Percentiles rank a stretch among this genome's conserved stretches.
These are phyloP conservation scores for Heliocidaris tuberculata DNA, from an alignment of 35 echinoderm and acorn worm species.

Conservation along the genomic window DNA sequence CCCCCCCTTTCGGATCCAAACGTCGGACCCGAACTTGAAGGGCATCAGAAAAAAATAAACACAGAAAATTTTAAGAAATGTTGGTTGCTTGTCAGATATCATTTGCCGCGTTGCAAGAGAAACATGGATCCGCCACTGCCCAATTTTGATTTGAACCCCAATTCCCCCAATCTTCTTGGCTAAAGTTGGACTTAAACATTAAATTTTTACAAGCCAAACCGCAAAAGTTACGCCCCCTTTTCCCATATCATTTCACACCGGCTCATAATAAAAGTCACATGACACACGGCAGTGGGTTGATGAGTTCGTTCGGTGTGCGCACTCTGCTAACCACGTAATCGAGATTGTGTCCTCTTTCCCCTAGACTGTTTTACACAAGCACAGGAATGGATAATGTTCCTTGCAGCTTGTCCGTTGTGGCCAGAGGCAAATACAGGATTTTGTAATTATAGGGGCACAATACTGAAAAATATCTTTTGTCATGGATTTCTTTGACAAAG, in stretches of 20 bases:
- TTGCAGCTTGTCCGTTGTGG: neutral
- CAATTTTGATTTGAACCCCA: neutral
- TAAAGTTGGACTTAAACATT: neutral
- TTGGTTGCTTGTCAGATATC: too few species aligned
- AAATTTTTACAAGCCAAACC: neutral
- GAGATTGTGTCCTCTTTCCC: neutral
- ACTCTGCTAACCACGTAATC: neutral
- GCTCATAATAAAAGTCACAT: constrained; percentile 26
- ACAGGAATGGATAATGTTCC: neutral
- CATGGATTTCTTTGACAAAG: neutral
- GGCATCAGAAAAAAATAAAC: too few species aligned
- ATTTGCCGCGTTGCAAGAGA: too few species aligned
- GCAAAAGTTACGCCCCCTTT: constrained; percentile 33
- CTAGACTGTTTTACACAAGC: neutral
- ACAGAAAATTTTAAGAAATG: too few species aligned
- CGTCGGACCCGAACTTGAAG: too few species aligned
- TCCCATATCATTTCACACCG: neutral
- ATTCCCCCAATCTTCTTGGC: neutral
- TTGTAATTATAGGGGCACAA: too few species aligned
- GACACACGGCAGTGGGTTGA: neutral
- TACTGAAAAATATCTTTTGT: too few species aligned
- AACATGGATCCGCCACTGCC: too few species aligned
- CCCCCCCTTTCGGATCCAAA: too few species aligned
- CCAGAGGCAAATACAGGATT: too few species aligned
- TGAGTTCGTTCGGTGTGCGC: neutral